Evolutionary conservation across 2,888 invertebrate genomes (phyloP), one percentile per base, ranked within the genome.

Genomic region (Latrodectus elegans): DNA sequence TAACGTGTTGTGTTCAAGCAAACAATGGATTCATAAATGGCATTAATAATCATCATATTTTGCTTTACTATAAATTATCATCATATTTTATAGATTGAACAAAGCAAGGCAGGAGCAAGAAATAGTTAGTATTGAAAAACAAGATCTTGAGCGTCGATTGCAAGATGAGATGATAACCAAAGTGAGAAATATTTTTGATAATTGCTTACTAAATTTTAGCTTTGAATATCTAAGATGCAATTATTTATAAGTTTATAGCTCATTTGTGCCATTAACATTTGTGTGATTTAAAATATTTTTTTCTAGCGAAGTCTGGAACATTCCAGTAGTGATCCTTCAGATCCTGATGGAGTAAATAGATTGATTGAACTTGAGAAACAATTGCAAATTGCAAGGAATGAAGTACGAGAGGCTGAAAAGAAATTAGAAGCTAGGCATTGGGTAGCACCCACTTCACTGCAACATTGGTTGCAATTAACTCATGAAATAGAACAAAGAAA

Each of bases 391-490:
- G 89, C 89, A 3, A 86, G 89, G 9, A 89, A 89, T 12, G 90
- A 91, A 26, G 93, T 98, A 38, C 95, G 96, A 90, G 94, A 97
- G 15, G 97, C 97, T 0, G 97, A 98, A 92, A 96, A 96, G 80
- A 97, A 97, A 93, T 93, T 97, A 68, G 97, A 97, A 91, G 96
- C 96, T 92, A 94, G 96, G 84, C 96, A 96, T 92, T 97, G 97
- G 96, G 95, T 96, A 38, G 97, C 98, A 0, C 97, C 97, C 0
- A 94, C 95, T 1, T 96, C 96, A 4, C 93, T 99, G 9, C 99
- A 99, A 92, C 96, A 96, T 90, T 98, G 99, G 97, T 93, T 99
- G 17, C 98, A 99, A 92, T 93, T 97, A 76, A 99, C 99, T 0
- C 97, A 99, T 92, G 99, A 99, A 93, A 94, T 97, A 87, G 99